Evolutionary conservation across 2,113 vertebrate species (phyloP).

Genomic region (Rhizomys pruinosus): DNA sequence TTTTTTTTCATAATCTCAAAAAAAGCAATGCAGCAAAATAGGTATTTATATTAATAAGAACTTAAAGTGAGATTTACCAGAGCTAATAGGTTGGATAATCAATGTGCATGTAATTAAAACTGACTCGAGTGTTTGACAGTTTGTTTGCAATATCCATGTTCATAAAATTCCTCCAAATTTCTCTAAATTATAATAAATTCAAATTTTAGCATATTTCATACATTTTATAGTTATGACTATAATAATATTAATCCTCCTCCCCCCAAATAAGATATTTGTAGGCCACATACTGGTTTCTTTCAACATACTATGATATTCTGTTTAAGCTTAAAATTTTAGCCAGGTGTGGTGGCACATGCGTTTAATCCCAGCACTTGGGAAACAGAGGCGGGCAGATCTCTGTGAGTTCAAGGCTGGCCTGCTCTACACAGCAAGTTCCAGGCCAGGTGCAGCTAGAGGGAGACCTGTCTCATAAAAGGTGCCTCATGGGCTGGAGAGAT

Average conservation of each 20-base stretch:
- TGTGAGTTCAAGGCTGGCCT: too few relatives aligned
- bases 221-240: conserved; percentile 27
- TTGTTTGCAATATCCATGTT: conserved; percentile 12
- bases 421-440: too few relatives aligned
- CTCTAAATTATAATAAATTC: conserved; percentile 46
- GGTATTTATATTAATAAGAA: conserved; percentile 34
- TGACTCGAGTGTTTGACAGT: background rate
- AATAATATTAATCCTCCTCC: conserved; percentile 40
- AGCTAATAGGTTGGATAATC: background rate
- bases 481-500: too few relatives aligned
- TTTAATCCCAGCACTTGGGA: too few relatives aligned
- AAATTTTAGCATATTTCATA: conserved; percentile 12
- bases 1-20: background rate
- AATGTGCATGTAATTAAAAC: background rate
- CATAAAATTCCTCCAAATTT: conserved; percentile 52
- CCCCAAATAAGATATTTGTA: background rate
- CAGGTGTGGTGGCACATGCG: too few relatives aligned
- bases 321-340: conserved; percentile 16
- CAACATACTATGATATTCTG: background rate
- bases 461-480: too few relatives aligned
- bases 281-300: background rate
- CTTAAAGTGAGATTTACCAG: conserved; percentile 16
- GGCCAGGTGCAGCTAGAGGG: too few relatives aligned
- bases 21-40: conserved; percentile 32
- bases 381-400: too few relatives aligned